These are phyloP conservation scores for Drosophila albomicans DNA, from an alignment of 1,140 invertebrate genomes.

Conservation along the genomic window DNA sequence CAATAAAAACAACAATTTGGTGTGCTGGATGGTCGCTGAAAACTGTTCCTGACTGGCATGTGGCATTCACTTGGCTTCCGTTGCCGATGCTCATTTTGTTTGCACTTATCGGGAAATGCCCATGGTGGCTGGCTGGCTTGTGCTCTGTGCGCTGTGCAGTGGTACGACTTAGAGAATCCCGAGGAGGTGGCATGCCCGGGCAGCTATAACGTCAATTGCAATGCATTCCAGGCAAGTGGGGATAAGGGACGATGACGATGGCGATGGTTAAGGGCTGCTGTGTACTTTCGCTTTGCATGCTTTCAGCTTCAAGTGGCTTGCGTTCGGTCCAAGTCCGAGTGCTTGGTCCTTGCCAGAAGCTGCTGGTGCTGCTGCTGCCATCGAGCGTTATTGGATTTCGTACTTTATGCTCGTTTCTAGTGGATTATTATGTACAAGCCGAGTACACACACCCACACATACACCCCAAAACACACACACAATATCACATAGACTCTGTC, in stretches of 20 bases:
- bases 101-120: constrained; percentile 78
- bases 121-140: constrained; percentile 48
- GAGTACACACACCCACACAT: constrained; percentile 35
- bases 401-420: constrained; percentile 79
- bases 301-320: constrained; percentile 68
- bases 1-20: constrained; percentile 58
- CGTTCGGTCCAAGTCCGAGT: constrained; percentile 46
- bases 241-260: not conserved
- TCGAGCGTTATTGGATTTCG: constrained; percentile 81
- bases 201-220: constrained; percentile 88
- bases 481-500: constrained; percentile 27
- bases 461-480: constrained; percentile 24
- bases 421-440: constrained; percentile 81
- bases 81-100: constrained; percentile 76
- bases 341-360: constrained; percentile 48
- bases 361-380: constrained; percentile 51
- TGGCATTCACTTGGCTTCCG: constrained; percentile 79
- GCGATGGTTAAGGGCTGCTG: constrained; percentile 35
- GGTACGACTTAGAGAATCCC: constrained; percentile 93
- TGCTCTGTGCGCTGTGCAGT: constrained; percentile 85
- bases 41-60: constrained; percentile 77
- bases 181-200: constrained; percentile 90
- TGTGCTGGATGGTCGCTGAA: constrained; percentile 53
- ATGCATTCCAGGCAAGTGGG: constrained; percentile 83
- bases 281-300: constrained; percentile 80